phyloP scores from a whole-genome alignment of 2,797 vertebrate genomes.

The Falco rusticolus region DNA sequence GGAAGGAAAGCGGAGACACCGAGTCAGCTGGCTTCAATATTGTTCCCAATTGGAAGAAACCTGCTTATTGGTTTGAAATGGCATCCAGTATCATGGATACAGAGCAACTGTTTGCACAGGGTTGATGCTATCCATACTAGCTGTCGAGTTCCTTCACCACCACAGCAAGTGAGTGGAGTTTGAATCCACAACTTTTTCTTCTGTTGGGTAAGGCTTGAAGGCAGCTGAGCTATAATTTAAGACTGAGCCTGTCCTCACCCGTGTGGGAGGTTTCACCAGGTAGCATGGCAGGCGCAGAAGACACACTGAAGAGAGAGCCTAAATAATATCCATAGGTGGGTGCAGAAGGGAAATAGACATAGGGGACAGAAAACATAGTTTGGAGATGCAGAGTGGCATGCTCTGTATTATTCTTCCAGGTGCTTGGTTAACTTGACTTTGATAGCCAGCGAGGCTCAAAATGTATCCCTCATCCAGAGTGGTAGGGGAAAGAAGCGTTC shows the following conservation, averaged over 20 bases:
- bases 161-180: neutral
- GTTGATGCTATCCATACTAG: neutral
- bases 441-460: neutral
- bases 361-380: neutral
- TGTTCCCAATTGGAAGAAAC: neutral
- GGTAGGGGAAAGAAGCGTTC: neutral
- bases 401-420: neutral
- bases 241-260: neutral
- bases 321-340: neutral
- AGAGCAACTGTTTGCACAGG: neutral
- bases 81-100: fast-evolving
- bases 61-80: neutral
- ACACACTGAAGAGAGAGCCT: neutral
- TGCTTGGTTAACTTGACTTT: neutral
- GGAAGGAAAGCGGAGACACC: neutral
- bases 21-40: neutral
- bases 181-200: neutral
- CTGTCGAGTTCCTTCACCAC: neutral
- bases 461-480: neutral
- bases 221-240: neutral
- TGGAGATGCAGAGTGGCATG: neutral
- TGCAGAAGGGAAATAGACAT: neutral
- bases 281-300: neutral
- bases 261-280: neutral
- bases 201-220: neutral